A percentile compares a stretch with the other conserved stretches of the same genome.
These are phyloP conservation scores for Galagoides demidoff DNA, from an alignment of 2,797 vertebrate species.

Conservation along the genomic window DNA sequence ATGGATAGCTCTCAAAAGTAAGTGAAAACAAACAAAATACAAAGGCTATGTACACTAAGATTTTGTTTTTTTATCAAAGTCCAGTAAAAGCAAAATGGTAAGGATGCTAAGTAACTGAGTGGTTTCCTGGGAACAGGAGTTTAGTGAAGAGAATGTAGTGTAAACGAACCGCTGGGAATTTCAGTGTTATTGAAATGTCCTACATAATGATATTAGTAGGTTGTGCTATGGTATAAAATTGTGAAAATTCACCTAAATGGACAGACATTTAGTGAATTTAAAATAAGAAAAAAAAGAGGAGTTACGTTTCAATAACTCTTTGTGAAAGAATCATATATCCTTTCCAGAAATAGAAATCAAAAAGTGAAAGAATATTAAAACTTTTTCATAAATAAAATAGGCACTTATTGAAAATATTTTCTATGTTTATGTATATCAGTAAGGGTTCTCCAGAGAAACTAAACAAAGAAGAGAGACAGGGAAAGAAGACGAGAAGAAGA, in stretches of 20 bases:
- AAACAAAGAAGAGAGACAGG: not conserved
- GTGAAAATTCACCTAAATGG: not conserved
- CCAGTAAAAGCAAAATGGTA: not conserved
- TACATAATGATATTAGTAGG: not conserved
- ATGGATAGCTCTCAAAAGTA: not conserved
- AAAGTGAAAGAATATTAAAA: not conserved
- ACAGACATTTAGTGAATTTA: not conserved
- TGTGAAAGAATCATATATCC: not conserved
- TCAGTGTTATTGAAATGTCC: not conserved
- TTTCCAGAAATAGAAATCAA: constrained; percentile 29
- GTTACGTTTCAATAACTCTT: not conserved
- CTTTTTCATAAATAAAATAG: not conserved
- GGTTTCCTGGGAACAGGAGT: not conserved
- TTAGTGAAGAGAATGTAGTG: not conserved
- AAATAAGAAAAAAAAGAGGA: not conserved
- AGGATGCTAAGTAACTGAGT: not conserved
- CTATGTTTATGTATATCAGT: not conserved
- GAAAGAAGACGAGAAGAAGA: not conserved
- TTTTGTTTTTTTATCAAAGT: constrained; percentile 14
- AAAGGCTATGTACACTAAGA: not conserved
- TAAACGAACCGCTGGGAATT: not conserved
- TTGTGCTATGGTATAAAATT: not conserved
- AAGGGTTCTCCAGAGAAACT: constrained; percentile 10
- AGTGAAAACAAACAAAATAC: not conserved
- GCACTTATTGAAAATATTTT: not conserved